Conservation (phyloP, 2,113 vertebrate species). For the Erythrocercus mccallii region DNA sequence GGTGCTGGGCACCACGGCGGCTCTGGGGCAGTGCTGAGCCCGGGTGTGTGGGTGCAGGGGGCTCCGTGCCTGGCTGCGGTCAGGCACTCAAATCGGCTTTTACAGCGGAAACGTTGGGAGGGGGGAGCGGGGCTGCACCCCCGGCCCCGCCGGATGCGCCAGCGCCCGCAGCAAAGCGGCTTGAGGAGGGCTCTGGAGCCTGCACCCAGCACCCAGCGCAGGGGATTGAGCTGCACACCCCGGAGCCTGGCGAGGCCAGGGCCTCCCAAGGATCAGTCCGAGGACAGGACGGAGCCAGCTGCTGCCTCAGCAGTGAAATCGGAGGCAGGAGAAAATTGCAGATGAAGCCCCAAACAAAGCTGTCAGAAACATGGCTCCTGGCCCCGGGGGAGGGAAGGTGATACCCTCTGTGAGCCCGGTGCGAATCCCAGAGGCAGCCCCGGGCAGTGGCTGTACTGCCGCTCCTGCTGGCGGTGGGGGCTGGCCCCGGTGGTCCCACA, state of each 20-base stretch:
- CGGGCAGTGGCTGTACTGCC: not conserved
- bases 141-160: not conserved
- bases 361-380: not conserved
- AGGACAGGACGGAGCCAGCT: not conserved
- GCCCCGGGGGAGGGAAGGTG: not conserved
- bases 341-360: not conserved
- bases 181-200: not conserved
- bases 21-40: not conserved
- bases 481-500: not conserved
- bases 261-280: not conserved
- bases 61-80: not conserved
- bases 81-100: fast-evolving
- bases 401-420: not conserved
- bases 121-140: not conserved
- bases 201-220: not conserved
- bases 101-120: not conserved
- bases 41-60: not conserved
- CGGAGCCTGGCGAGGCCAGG: not conserved
- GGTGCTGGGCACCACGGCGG: fast-evolving
- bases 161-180: fast-evolving
- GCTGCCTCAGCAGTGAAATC: not conserved
- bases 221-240: not conserved
- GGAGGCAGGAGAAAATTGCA: not conserved
- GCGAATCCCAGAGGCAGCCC: not conserved
- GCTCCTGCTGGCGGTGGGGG: not conserved